Evolutionary conservation across 2,888 invertebrate species (phyloP), one percentile per base, ranked within the genome.

Genomic region (Zelleria hepariella): DNA sequence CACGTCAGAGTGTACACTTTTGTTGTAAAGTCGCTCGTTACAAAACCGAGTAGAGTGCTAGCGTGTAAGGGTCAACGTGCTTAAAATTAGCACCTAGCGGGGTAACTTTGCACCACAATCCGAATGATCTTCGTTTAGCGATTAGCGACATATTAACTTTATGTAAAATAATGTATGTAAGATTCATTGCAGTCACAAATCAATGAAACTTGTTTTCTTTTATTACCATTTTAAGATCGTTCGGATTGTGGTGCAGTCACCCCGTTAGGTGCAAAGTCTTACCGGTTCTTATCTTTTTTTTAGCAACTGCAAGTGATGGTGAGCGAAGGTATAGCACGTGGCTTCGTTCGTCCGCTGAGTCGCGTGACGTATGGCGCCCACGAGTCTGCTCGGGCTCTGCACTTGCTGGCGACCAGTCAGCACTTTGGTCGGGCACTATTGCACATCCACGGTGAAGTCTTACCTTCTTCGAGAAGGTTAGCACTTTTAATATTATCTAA

Each of bases 261-360:
- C 23, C 18, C 5, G 59, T 78, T 62, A 54, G 82, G 27, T 68
- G 68, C 18, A 75, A 78, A 7, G 82, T 83, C 1, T 80, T 85
- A 2, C 71, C 80, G 3, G 78, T 79, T 23, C 68, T 84, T 27
- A n/a, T n/a, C 64, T 83, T 25, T 6, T 18, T 15, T 21, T 56
- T 15, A 60, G 60, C 15, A 57, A 53, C 24, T 60, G 15, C 60
- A 57, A 47, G n/a, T 21, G 18, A 32, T 60, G 57, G 2, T 60
- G 18, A 57, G 49, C 20, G 57, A 57, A 20, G 60, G 60, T 8
- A 60, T 60, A 26, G 52, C 52, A 5, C 24, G 51, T 10, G 60
- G 60, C 4, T 60, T 52, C 54, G 60, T 60, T 2, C 52, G 60
- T 23, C 60, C 60, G 5, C 54, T 60, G 57, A 57, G 47, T 21